These are phyloP conservation scores for Centropus unirufus DNA, from an alignment of 2,113 vertebrate genomes.

Conservation along the genomic window DNA sequence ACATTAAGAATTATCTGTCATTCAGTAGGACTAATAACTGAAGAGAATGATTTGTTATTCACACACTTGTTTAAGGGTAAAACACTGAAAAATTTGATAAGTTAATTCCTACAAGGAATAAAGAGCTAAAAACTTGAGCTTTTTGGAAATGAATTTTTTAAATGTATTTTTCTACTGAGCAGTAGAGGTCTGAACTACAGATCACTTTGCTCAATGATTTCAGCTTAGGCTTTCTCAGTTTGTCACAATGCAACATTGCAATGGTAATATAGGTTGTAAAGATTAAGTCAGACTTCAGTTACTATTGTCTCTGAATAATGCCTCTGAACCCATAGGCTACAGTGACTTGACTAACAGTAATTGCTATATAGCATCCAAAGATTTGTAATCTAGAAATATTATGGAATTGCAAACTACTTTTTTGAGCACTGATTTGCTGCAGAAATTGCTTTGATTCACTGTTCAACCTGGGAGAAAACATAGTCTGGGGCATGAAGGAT, in stretches of 20 bases:
- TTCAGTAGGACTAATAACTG: slow-evolving; percentile 21
- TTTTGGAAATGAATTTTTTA: slow-evolving; percentile 12
- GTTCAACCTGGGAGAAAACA: background rate
- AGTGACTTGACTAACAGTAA: background rate
- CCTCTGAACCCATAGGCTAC: background rate
- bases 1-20: slow-evolving; percentile 10
- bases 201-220: background rate
- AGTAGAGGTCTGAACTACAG: background rate
- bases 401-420: rapidly evolving
- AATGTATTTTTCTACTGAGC: background rate
- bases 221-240: background rate
- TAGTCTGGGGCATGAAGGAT: background rate
- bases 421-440: background rate
- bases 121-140: background rate
- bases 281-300: background rate
- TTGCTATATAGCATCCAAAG: background rate
- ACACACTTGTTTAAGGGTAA: background rate
- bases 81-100: slow-evolving; percentile 43
- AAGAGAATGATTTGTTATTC: slow-evolving; percentile 3
- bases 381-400: background rate
- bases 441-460: background rate
- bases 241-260: background rate
- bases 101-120: background rate
- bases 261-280: background rate
- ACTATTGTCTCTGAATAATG: background rate